These are phyloP conservation scores for Akabosia matsudoensis DNA, from an alignment of 1,140 invertebrate species.

Conservation along the genomic window DNA sequence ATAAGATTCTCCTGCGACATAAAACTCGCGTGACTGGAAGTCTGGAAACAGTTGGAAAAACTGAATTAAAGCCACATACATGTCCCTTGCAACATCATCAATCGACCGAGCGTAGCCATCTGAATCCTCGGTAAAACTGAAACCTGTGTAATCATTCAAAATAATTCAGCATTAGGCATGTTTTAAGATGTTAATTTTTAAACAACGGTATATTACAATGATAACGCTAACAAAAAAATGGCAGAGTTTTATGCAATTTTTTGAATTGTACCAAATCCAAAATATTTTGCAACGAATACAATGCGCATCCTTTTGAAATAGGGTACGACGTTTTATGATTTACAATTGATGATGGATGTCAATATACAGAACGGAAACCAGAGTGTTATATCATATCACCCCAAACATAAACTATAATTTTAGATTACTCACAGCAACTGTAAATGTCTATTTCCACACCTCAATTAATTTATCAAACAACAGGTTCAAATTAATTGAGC, in stretches of 20 bases:
- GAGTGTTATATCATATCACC: neutral
- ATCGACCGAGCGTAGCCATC: slow-evolving; percentile 51
- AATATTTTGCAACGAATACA: too few species aligned
- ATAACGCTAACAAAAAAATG: too few species aligned
- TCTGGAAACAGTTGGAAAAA: slow-evolving; percentile 53
- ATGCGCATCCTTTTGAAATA: too few species aligned
- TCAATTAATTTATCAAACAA: too few species aligned
- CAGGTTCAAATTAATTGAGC: neutral
- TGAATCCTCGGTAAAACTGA: slow-evolving; percentile 48
- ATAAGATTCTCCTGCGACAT: slow-evolving; percentile 48
- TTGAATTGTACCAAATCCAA: too few species aligned
- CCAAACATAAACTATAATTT: neutral
- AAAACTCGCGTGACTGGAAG: slow-evolving; percentile 51
- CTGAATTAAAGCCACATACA: slow-evolving; percentile 53
- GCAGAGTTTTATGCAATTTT: too few species aligned
- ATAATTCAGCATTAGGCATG: neutral
- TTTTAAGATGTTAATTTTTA: too few species aligned
- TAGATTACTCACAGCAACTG: neutral
- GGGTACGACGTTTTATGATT: too few species aligned
- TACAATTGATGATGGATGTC: too few species aligned
- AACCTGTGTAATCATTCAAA: slow-evolving; percentile 39
- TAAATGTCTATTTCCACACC: too few species aligned
- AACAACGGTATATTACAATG: too few species aligned
- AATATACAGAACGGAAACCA: too few species aligned
- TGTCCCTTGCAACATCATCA: slow-evolving; percentile 52